These are phyloP conservation scores for Torymus aiolomorphi DNA, from an alignment of 2,888 invertebrate species.

Conservation along the genomic window DNA sequence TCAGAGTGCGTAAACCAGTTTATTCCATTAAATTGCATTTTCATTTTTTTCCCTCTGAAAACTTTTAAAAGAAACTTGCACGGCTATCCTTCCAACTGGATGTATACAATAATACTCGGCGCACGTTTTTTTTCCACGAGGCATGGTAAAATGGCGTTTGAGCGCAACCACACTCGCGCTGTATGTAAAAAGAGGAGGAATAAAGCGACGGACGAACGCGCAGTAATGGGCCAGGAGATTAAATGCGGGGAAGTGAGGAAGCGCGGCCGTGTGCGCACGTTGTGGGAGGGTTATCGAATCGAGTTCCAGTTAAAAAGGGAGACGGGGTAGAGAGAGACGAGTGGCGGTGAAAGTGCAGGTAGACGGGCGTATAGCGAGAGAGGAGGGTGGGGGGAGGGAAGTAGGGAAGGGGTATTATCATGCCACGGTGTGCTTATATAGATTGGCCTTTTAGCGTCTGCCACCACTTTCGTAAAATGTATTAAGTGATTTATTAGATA, in stretches of 20 bases:
- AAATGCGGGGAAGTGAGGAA: constrained; percentile 44
- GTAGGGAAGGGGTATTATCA: constrained; percentile 36
- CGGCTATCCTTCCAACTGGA: not conserved
- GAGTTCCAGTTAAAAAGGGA: constrained; percentile 51
- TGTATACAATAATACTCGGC: constrained; percentile 21
- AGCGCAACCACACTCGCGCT: constrained; percentile 6
- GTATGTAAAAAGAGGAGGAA: constrained; percentile 22
- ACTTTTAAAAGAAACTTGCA: too few relatives aligned
- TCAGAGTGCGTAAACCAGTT: constrained; percentile 16
- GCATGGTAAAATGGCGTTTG: constrained; percentile 48
- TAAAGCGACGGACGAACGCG: constrained; percentile 35
- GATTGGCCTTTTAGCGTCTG: constrained; percentile 68
- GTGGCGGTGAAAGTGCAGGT: constrained; percentile 14
- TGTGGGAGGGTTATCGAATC: constrained; percentile 47
- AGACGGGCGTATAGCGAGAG: constrained; percentile 13
- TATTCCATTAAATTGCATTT: constrained; percentile 22
- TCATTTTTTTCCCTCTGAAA: not conserved
- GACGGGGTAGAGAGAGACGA: constrained; percentile 18
- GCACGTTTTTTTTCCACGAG: constrained; percentile 16
- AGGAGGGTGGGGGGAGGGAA: not conserved
- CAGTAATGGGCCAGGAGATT: constrained; percentile 53
- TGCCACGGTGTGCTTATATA: constrained; percentile 57
- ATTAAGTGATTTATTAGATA: constrained; percentile 73
- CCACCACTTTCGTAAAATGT: constrained; percentile 67
- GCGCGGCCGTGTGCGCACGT: not conserved